Base-by-base conservation (phyloP, 2,797 vertebrate genomes). In the Acanthiza pusilla region DNA sequence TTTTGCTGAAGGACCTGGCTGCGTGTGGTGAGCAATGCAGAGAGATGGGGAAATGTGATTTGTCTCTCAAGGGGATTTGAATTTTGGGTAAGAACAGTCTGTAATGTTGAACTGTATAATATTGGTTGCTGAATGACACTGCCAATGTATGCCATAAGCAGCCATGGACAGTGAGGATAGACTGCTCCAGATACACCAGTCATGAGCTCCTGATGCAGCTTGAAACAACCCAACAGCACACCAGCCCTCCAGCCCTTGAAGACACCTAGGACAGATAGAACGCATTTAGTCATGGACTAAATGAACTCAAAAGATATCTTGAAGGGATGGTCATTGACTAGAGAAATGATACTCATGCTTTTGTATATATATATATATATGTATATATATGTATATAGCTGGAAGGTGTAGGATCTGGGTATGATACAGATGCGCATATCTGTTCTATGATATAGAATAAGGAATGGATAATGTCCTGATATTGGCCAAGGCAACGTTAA, bases 81-180 rank as follows among this genome's bases (percentile, higher is more conserved):
- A 36, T 51, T 66, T 67, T 36, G 15, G 14, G 18, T 58, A 12
- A 58, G 32, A 74, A 43, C 11, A 36, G 14, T 15, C 20, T 57
- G 30, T 34, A 36, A 18, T 74, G 6, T 50, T 66, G 36, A 51
- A 22, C 10, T 50, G 32, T 7, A 18, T 27, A 22, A 30, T 74
- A 58, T 5, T 2, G 2, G 10, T 30, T 58, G 45, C 22, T 66
- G 32, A 66, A 51, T 66, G 36, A 43, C 36, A 36, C 21, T 51
- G 27, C 14, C 22, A 32, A 38, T 51, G 11, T 58, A 36, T 38
- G 32, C 36, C 53, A 58, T 58, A 66, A 36, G 6, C 18, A 45
- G 51, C 4, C 36, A 8, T 8, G 18, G 18, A 17, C 11, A 5
- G 50, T 0, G 1, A 21, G 3, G 1, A 5, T 15, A 26, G 30